Evolutionary conservation across 2,113 vertebrate species (phyloP).

Genomic region (Psettodes erumei): DNA sequence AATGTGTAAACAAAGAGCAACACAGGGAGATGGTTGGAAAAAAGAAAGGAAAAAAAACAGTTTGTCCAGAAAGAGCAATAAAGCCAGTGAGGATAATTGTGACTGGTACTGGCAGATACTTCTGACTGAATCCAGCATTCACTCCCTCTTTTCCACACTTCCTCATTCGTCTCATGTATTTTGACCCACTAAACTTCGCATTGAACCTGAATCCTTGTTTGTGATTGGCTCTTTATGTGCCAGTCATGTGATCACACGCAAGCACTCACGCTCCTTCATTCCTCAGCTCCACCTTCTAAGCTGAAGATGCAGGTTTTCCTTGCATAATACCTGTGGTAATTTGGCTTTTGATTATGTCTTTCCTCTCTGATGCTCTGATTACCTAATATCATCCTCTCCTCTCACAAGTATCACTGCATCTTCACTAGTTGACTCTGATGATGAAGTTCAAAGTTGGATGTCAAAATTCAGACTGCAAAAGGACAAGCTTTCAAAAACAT

Average conservation of each 20-base stretch:
- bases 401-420: not conserved
- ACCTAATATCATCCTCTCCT: no score
- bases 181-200: constrained; percentile 78
- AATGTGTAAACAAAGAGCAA: not conserved
- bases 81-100: not conserved
- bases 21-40: not conserved
- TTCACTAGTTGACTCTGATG: not conserved
- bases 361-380: not conserved
- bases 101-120: constrained; percentile 19
- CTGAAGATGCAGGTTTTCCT: constrained; percentile 40
- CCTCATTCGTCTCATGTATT: constrained; percentile 43
- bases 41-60: not conserved
- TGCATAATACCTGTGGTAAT: not conserved
- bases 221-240: constrained; percentile 75
- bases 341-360: not conserved
- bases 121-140: not conserved
- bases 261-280: not conserved
- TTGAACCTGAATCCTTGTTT: constrained; percentile 75
- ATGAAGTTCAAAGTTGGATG: constrained; percentile 2
- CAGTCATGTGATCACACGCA: constrained; percentile 51
- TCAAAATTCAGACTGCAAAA: not conserved
- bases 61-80: not conserved
- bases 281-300: not conserved
- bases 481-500: not conserved
- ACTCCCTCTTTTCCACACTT: not conserved